phyloP scores from a whole-genome alignment of 2,797 vertebrate species.

The Lacerta viridis region DNA sequence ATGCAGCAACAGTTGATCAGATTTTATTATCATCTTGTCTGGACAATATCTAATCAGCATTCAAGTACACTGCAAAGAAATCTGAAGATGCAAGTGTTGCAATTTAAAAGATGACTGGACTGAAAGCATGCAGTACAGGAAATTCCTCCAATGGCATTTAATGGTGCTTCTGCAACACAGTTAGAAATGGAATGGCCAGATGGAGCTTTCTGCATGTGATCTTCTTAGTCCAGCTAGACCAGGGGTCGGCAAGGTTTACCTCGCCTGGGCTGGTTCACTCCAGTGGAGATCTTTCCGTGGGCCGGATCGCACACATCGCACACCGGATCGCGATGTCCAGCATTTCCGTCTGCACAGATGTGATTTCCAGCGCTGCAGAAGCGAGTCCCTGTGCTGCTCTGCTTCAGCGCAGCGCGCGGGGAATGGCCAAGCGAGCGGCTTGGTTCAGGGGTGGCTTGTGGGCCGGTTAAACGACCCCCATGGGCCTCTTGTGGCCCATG shows the following conservation, averaged over 20 bases:
- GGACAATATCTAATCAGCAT: conserved; percentile 69
- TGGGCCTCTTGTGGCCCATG: too few relatives aligned
- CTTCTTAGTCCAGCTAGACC: not conserved
- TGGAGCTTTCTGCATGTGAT: conserved; percentile 12
- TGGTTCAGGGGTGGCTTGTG: too few relatives aligned
- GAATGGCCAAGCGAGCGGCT: accelerated
- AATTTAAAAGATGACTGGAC: conserved; percentile 66
- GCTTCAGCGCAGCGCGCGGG: accelerated
- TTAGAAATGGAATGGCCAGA: conserved; percentile 57
- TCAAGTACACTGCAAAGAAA: conserved; percentile 65
- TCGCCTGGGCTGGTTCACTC: too few relatives aligned
- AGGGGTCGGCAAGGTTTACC: too few relatives aligned
- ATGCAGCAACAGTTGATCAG: conserved; percentile 73
- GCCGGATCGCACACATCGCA: too few relatives aligned
- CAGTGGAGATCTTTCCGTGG: too few relatives aligned
- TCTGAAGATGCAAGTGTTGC: conserved; percentile 60
- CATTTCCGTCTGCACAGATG: too few relatives aligned
- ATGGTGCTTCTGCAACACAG: conserved; percentile 56
- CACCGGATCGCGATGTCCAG: too few relatives aligned
- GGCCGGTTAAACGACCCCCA: too few relatives aligned
- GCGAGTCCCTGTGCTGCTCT: accelerated
- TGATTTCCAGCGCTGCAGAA: accelerated
- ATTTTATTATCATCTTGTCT: conserved; percentile 69
- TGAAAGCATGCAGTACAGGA: conserved; percentile 62
- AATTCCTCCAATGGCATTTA: conserved; percentile 42